Conservation (phyloP, 2,888 invertebrate species). For the Terebella lapidaria region DNA sequence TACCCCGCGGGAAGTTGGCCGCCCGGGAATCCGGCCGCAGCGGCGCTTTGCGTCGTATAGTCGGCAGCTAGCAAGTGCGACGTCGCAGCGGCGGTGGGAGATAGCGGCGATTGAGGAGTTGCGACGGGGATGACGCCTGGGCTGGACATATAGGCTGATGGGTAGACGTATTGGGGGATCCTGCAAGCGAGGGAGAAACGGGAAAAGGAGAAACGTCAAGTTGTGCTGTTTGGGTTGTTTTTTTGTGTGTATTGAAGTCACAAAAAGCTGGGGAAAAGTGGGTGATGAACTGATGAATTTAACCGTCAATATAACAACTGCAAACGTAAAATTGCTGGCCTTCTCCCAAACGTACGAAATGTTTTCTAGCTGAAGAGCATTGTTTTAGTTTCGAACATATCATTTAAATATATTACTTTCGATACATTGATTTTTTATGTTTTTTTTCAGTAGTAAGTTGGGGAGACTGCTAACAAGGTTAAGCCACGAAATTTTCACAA, state of each 20-base stretch:
- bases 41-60: neutral
- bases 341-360: neutral
- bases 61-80: conserved; percentile 53
- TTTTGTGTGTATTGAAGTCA: no score
- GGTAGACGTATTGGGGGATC: neutral
- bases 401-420: no score
- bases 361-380: no score
- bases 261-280: no score
- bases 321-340: neutral
- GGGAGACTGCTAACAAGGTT: no score
- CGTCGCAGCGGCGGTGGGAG: neutral
- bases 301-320: neutral
- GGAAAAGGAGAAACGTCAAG: no score
- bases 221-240: no score
- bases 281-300: no score
- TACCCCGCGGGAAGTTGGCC: neutral
- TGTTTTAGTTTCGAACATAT: no score
- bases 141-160: neutral
- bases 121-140: neutral
- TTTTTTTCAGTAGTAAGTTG: no score
- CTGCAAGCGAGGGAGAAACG: neutral
- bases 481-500: no score
- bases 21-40: neutral
- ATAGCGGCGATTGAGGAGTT: neutral
- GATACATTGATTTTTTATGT: no score